Evolutionary conservation across 2,888 invertebrate genomes (phyloP).

Genomic region (Bombylius major): DNA sequence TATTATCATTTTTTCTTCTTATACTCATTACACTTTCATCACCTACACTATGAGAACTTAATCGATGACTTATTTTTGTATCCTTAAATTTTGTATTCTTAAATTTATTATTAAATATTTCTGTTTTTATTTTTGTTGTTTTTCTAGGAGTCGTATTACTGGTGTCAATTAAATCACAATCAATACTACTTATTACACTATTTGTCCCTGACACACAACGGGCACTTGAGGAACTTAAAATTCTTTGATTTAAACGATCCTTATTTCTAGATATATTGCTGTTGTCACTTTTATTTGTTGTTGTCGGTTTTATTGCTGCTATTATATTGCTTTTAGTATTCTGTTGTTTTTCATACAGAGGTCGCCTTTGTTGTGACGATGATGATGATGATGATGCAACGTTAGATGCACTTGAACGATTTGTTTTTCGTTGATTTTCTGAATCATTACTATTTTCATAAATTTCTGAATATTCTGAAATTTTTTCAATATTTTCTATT

Average conservation of each 20-base stretch:
- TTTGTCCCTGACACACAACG: conserved; percentile 8
- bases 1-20: conserved; percentile 8
- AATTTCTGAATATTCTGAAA: no score
- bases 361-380: no score
- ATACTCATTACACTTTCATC: not conserved
- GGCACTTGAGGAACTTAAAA: conserved; percentile 18
- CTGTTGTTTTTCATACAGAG: not conserved
- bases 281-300: not conserved
- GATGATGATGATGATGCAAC: no score
- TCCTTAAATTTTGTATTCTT: no score
- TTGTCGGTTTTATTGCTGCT: not conserved
- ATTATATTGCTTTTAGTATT: conserved; percentile 5
- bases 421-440: no score
- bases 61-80: no score
- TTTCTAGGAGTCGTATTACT: not conserved
- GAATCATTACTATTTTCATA: no score
- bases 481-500: not conserved
- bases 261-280: conserved; percentile 8
- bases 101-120: no score
- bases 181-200: conserved; percentile 3
- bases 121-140: no score
- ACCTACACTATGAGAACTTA: not conserved
- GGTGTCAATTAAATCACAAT: conserved; percentile 2
- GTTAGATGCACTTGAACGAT: no score
- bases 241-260: conserved; percentile 15